Conservation (phyloP, 2,888 invertebrate genomes). For the Ypsolopha scabrella region DNA sequence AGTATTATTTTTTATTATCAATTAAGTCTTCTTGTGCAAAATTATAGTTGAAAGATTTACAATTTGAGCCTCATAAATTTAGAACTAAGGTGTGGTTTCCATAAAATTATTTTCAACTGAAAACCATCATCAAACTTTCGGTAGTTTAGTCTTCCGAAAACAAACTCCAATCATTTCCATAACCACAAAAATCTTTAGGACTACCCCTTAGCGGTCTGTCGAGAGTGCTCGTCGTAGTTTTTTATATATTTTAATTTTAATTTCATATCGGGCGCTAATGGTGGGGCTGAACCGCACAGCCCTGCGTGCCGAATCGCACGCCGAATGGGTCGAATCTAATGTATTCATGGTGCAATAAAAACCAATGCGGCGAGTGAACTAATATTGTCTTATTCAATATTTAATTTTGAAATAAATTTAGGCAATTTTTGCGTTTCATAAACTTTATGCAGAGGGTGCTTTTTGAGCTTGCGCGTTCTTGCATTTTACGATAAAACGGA, state of each 20-base stretch:
- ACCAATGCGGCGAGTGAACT: conserved; percentile 68
- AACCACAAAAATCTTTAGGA: conserved; percentile 52
- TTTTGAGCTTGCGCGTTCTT: background rate
- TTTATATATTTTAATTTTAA: conserved; percentile 71
- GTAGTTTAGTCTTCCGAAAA: background rate
- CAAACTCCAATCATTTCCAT: conserved; percentile 32
- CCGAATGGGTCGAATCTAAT: conserved; percentile 31
- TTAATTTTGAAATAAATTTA: conserved; percentile 55
- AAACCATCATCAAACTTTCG: no score
- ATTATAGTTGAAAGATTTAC: no score
- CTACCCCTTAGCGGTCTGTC: conserved; percentile 64
- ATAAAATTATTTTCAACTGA: no score
- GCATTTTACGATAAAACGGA: background rate
- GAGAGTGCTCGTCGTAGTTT: conserved; percentile 35
- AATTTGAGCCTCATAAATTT: no score
- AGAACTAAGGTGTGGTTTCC: no score
- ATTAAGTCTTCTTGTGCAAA: no score
- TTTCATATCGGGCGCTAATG: conserved; percentile 69
- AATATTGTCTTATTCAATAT: conserved; percentile 69
- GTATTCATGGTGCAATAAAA: conserved; percentile 65
- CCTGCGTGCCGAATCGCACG: conserved; percentile 63
- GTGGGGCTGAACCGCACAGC: conserved; percentile 40
- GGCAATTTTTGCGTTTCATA: conserved; percentile 55
- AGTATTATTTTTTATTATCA: no score
- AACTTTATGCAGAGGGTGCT: conserved; percentile 37